Base-by-base conservation (phyloP, 2,113 vertebrate genomes). In the Halcyon senegalensis region DNA sequence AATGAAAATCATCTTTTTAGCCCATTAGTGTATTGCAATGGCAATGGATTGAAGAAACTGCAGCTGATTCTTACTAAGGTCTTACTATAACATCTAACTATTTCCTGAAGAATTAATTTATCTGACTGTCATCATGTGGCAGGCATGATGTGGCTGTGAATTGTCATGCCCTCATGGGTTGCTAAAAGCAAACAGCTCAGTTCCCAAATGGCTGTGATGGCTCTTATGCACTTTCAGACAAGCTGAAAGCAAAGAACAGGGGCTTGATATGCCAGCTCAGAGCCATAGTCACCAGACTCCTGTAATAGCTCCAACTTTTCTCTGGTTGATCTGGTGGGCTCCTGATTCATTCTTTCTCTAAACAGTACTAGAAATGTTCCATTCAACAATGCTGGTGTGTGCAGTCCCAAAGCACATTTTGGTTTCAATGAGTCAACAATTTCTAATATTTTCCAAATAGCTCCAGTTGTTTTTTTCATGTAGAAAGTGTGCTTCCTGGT, bases 61-160 rank as follows among this genome's bases (percentile, higher is more conserved):
- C 74, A 77, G 66, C 69, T 96, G 77, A 60, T 77, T 91, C 83
- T 80, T 70, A 64, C 73, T 93, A 76, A n/a, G 43, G 56, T 75
- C 85, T 87, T 62, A 64, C 59, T 23, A 5, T 41, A 83, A 64
- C 43, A 68, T 67, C 33, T 94, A 87, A 92, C 60, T 51, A 59
- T 87, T 95, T 87, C 79, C 85, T 58, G 88, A 46, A 80, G 74
- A 90, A 94, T 93, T 78, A 78, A 89, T 91, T 87, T 77, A 85
- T 82, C 79, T 84, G 80, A 76, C 50, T 74, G 44, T 58, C 90
- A 27, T 46, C 90, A 83, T 90, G 78, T 44, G 88, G 84, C n/a
- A 87, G 69, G 59, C 23, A 10, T 53, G 48, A 43, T 24, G 33
- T 56, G 51, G 41, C 7, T 12, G 84, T 77, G 28, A 51, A 59